Conservation (phyloP, 2,888 invertebrate species). For the Hecatera dysodea region DNA sequence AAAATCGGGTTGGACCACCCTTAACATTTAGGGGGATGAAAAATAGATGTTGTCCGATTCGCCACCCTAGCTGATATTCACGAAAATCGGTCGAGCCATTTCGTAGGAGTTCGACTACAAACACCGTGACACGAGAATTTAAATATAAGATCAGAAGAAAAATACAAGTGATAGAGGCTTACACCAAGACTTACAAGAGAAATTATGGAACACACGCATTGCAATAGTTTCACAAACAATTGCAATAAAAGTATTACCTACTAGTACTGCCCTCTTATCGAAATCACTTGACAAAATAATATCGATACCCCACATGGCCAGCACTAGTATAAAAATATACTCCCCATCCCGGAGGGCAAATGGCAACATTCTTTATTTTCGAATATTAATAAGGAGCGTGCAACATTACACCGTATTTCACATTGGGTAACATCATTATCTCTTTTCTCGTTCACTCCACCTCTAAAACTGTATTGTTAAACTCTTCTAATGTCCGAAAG, state of each 20-base stretch:
- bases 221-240: neutral
- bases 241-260: neutral
- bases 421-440: conserved; percentile 83
- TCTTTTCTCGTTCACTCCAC: conserved; percentile 69
- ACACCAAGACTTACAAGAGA: neutral
- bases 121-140: too few species aligned
- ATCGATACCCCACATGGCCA: conserved; percentile 68
- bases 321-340: conserved; percentile 81
- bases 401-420: conserved; percentile 89
- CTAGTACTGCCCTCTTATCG: neutral
- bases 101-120: too few species aligned
- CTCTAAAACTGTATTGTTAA: conserved; percentile 60
- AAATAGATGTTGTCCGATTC: too few species aligned
- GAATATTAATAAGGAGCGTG: conserved; percentile 89
- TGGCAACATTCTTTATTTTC: conserved; percentile 89
- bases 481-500: conserved; percentile 78
- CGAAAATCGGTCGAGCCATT: too few species aligned
- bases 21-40: too few species aligned
- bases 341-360: conserved; percentile 83
- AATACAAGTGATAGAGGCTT: neutral
- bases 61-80: too few species aligned
- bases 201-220: neutral
- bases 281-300: conserved; percentile 37
- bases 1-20: too few species aligned
- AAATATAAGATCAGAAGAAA: too few species aligned